A percentile compares a stretch with the other conserved stretches of the same genome.
Evolutionary conservation across 92 coral and sea anemone species (phyloP).

Genomic region (Pocillopora meandrina): DNA sequence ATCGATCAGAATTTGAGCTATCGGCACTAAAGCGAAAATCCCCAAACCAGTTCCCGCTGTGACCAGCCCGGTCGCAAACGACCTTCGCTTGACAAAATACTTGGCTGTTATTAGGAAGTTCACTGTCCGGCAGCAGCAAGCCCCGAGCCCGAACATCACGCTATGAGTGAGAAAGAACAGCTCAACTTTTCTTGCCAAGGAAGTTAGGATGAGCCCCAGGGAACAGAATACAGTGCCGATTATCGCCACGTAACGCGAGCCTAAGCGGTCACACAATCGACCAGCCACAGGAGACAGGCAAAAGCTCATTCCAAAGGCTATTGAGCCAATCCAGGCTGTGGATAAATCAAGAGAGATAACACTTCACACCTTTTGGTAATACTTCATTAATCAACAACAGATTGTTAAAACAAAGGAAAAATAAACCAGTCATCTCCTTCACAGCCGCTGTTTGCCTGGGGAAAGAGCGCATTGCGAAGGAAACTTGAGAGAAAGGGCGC

Average conservation of each 20-base stretch:
- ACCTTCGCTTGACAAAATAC: conserved; percentile 36
- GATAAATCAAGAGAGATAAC: not conserved
- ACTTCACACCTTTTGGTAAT: too few relatives aligned
- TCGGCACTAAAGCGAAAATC: conserved; percentile 18
- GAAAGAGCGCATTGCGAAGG: too few relatives aligned
- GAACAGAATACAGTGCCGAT: conserved; percentile 40
- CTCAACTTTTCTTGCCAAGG: conserved; percentile 26
- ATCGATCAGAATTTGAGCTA: not conserved
- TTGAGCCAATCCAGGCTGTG: conserved; percentile 29
- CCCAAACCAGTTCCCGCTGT: conserved; percentile 40
- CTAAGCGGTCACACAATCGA: conserved; percentile 25
- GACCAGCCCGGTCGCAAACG: conserved; percentile 51
- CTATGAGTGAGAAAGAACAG: conserved; percentile 44
- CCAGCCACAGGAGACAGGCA: conserved; percentile 8
- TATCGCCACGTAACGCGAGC: conserved; percentile 24
- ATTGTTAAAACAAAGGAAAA: too few relatives aligned
- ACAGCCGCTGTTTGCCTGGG: not conserved
- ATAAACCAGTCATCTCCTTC: not conserved
- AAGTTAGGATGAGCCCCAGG: conserved; percentile 46
- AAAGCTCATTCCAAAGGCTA: not conserved
- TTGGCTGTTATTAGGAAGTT: conserved; percentile 43
- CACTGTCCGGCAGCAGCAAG: conserved; percentile 32
- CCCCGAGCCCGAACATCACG: conserved; percentile 47
- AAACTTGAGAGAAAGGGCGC: too few relatives aligned
- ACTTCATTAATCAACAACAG: not conserved